phyloP scores from a whole-genome alignment of 2,113 vertebrate species.

The Sciurus niger region DNA sequence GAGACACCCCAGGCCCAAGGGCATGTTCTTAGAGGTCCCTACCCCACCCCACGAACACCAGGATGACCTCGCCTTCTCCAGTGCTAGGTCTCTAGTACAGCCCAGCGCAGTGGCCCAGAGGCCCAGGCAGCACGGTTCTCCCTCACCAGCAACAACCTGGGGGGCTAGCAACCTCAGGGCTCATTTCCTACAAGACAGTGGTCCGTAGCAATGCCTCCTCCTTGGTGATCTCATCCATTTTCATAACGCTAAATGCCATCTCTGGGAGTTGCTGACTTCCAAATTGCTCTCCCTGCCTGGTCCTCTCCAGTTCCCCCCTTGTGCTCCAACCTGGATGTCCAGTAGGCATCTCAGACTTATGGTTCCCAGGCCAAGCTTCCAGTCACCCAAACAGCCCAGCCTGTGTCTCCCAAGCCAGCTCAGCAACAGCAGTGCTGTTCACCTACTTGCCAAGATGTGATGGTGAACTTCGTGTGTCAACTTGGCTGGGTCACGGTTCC shows the following conservation, averaged over 20 bases:
- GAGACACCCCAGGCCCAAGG: not conserved
- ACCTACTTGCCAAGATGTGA: not conserved
- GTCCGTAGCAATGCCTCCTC: constrained; percentile 55
- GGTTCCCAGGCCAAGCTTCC: not conserved
- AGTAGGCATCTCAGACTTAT: not conserved
- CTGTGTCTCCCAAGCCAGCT: not conserved
- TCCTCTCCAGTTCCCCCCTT: not conserved
- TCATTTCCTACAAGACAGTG: constrained; percentile 73
- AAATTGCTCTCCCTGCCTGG: not conserved
- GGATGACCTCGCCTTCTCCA: not conserved
- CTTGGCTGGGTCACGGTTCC: not conserved
- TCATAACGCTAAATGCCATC: not conserved
- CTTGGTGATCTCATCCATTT: not conserved
- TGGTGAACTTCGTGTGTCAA: not conserved
- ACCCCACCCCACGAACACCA: not conserved
- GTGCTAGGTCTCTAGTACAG: not conserved
- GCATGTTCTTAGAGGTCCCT: not conserved
- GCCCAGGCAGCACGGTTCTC: constrained; percentile 63
- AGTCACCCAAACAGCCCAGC: no score
- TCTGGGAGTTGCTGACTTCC: not conserved
- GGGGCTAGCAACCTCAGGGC: constrained; percentile 76
- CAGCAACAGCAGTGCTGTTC: not conserved
- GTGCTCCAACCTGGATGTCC: no score
- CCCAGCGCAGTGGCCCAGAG: not conserved
- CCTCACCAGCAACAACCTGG: constrained; percentile 26